Conservation (phyloP, 2,888 invertebrate species). For the Lycophotia porphyrea region DNA sequence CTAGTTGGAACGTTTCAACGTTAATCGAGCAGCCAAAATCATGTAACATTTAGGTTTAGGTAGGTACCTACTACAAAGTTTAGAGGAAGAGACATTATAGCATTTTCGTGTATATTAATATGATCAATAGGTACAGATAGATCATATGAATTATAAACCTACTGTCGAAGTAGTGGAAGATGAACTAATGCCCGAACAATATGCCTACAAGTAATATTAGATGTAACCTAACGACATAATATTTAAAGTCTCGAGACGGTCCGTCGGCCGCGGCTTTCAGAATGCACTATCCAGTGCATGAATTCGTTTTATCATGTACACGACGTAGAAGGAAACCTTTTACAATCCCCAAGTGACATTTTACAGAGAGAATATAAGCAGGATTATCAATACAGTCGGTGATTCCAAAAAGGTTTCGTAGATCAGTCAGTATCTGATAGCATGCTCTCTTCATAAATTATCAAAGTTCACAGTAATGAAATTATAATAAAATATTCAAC, state of each 20-base stretch:
- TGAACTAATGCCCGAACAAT: not conserved
- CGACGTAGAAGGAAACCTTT: not conserved
- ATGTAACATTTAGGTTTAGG: slow-evolving; percentile 7
- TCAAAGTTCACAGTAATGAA: not conserved
- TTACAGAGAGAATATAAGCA: not conserved
- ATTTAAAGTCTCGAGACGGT: not conserved
- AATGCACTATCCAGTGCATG: not conserved
- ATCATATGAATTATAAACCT: not conserved
- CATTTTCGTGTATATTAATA: not conserved
- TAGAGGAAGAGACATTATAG: slow-evolving; percentile 10
- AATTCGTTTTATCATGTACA: not conserved
- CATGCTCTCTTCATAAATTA: not conserved
- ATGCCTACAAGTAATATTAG: not conserved
- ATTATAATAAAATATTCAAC: not conserved
- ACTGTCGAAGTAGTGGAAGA: not conserved
- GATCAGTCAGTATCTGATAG: not conserved
- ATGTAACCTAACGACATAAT: not conserved
- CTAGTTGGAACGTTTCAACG: slow-evolving; percentile 16
- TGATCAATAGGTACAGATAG: not conserved
- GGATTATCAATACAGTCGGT: not conserved
- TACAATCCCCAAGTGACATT: not conserved
- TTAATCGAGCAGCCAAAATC: slow-evolving; percentile 39
- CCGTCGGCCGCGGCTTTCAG: not conserved
- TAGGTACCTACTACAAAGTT: slow-evolving; percentile 10
- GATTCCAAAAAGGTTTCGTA: not conserved